Conservation (phyloP, 2,113 vertebrate species). For the Alligator mississippiensis region DNA sequence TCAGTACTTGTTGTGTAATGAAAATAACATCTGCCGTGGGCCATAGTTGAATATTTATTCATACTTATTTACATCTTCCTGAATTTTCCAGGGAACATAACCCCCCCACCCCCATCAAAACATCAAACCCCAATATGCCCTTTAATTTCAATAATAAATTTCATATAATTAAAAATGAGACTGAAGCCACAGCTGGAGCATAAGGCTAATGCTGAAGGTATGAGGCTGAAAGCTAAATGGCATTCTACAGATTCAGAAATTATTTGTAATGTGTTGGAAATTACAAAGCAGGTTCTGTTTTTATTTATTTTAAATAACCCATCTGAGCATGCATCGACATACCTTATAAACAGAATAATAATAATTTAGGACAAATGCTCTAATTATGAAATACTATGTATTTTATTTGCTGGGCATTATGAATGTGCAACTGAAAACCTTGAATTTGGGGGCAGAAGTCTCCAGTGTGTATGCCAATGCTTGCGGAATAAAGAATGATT, state of each 20-base stretch:
- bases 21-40: too few relatives aligned
- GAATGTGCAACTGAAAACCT: background rate
- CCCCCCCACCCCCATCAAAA: background rate
- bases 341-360: background rate
- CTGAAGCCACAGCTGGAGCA: background rate
- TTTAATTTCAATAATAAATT: background rate
- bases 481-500: background rate
- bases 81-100: too few relatives aligned
- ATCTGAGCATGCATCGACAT: accelerated
- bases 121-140: accelerated
- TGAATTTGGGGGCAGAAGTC: background rate
- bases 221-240: background rate
- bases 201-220: background rate
- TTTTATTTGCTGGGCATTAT: background rate
- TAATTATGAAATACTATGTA: background rate
- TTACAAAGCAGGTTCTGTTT: background rate
- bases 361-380: background rate
- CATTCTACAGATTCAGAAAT: background rate
- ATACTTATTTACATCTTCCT: too few relatives aligned
- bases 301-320: background rate
- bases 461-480: background rate
- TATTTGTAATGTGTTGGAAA: background rate
- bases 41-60: too few relatives aligned
- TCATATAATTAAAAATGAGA: background rate
- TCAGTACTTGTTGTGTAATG: too few relatives aligned